A percentile compares a stretch with the other conserved stretches of the same genome.
Conservation (phyloP, 2,888 invertebrate species). For the Cabera pusaria region DNA sequence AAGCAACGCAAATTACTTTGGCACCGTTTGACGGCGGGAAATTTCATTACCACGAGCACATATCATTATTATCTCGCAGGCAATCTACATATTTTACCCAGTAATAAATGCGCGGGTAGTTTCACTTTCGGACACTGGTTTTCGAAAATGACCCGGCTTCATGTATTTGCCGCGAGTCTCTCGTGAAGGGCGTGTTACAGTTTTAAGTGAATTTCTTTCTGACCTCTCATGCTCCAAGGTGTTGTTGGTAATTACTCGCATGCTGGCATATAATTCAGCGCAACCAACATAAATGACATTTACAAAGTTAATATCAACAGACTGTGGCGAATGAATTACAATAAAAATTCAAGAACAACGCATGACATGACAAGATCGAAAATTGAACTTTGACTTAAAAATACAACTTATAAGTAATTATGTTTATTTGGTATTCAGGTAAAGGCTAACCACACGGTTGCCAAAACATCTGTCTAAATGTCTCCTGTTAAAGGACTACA, state of each 20-base stretch:
- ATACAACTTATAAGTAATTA: too few relatives aligned
- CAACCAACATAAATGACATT: conserved; percentile 74
- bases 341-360: conserved; percentile 24
- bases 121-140: conserved; percentile 82
- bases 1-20: conserved; percentile 83
- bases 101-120: conserved; percentile 81
- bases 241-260: conserved; percentile 69
- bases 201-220: conserved; percentile 83
- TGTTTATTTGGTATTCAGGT: too few relatives aligned
- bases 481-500: too few relatives aligned
- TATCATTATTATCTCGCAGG: conserved; percentile 81
- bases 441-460: too few relatives aligned
- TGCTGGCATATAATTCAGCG: conserved; percentile 70
- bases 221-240: conserved; percentile 81
- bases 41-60: conserved; percentile 84
- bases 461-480: too few relatives aligned
- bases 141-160: conserved; percentile 80
- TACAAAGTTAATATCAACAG: conserved; percentile 46
- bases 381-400: conserved; percentile 23
- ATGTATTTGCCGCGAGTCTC: conserved; percentile 65
- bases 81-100: conserved; percentile 83
- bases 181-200: conserved; percentile 80
- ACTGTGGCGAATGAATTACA: conserved; percentile 34
- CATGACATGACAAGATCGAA: conserved; percentile 20
- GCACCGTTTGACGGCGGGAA: conserved; percentile 83